These are phyloP conservation scores for Urocynchramus pylzowi DNA, from an alignment of 2,113 vertebrate species.

Conservation along the genomic window DNA sequence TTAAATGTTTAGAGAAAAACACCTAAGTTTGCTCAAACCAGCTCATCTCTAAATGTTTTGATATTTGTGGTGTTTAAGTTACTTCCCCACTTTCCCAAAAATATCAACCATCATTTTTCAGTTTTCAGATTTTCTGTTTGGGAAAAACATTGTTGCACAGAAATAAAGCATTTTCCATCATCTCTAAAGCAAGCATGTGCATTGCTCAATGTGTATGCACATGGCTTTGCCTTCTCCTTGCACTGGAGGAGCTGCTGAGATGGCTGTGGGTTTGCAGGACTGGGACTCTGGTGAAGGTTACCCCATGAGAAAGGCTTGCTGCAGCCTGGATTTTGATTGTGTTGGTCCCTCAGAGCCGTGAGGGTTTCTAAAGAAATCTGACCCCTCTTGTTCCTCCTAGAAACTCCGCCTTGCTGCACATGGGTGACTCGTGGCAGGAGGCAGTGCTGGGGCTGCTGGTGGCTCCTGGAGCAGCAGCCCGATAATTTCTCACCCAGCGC, in stretches of 20 bases:
- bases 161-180: background rate
- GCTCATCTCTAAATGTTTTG: background rate
- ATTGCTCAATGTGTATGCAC: background rate
- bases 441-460: background rate
- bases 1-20: background rate
- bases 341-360: background rate
- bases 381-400: background rate
- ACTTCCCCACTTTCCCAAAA: background rate
- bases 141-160: background rate
- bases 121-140: background rate
- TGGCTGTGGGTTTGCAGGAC: background rate
- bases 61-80: background rate
- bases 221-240: background rate
- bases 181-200: background rate
- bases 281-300: background rate
- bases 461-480: background rate
- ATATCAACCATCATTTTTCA: background rate
- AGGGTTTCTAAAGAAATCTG: slow-evolving; percentile 14
- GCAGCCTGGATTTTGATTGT: background rate
- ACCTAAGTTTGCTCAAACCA: background rate
- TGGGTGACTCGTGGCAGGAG: background rate
- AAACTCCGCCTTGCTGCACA: slow-evolving; percentile 17
- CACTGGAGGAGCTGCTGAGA: background rate
- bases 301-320: background rate
- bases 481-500: background rate